Percentiles rank a stretch among this genome's conserved stretches.
Evolutionary conservation across 2,113 vertebrate genomes (phyloP).

Genomic region (Toxotes jaculatrix): DNA sequence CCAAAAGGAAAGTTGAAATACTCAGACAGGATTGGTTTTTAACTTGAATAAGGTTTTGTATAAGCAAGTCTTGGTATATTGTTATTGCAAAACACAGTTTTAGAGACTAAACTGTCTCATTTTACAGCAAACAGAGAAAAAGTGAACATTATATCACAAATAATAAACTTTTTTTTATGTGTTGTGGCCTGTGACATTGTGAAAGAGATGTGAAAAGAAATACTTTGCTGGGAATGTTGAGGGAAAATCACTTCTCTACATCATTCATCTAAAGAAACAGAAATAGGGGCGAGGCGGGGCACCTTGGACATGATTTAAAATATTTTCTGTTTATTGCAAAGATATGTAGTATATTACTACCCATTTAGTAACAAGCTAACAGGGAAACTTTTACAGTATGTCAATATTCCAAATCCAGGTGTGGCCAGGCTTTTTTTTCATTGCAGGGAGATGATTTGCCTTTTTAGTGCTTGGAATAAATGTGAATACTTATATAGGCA

Average conservation of each 20-base stretch:
- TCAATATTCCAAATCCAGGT: neutral
- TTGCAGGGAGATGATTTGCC: constrained; percentile 1
- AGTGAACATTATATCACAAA: constrained; percentile 17
- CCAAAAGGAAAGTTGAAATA: constrained; percentile 61
- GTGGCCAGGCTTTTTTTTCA: neutral
- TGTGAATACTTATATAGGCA: constrained; percentile 4
- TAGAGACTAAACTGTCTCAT: constrained; percentile 23
- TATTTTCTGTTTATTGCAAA: constrained; percentile 16
- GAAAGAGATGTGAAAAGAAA: neutral
- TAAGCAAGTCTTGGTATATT: constrained; percentile 15
- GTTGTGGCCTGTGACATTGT: neutral
- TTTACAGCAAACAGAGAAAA: constrained; percentile 40
- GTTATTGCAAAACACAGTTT: constrained; percentile 30
- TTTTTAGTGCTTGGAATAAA: constrained; percentile 10
- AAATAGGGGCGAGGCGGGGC: neutral
- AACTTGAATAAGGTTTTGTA: neutral
- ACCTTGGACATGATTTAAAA: constrained; percentile 16
- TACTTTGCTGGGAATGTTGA: neutral
- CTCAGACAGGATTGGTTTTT: constrained; percentile 43
- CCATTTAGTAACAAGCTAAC: neutral
- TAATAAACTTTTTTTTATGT: neutral
- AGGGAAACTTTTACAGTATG: constrained; percentile 12
- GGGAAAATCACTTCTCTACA: constrained; percentile 11
- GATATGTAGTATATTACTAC: constrained; percentile 12
- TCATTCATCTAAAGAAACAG: neutral